phyloP scores from a whole-genome alignment of 2,888 invertebrate species.

The Bursaphelenchus okinawaensis region DNA sequence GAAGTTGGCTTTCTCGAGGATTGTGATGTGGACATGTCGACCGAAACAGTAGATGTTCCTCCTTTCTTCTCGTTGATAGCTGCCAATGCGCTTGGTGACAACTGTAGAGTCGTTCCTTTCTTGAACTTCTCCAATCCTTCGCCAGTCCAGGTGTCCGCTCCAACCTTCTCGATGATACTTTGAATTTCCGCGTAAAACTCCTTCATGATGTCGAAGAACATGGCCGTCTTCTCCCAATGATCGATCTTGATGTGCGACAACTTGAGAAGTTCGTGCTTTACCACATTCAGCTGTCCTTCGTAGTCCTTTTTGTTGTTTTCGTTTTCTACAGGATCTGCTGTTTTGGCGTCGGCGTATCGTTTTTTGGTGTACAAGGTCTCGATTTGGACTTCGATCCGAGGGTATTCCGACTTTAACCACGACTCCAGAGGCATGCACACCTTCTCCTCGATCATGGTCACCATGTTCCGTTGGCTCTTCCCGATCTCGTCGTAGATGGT shows the following conservation, averaged over 20 bases:
- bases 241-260: slow-evolving; percentile 18
- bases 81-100: too few species aligned
- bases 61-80: background rate
- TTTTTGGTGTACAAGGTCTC: background rate
- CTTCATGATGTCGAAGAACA: slow-evolving; percentile 12
- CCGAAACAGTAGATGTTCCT: background rate
- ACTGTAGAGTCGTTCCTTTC: too few species aligned
- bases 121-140: background rate
- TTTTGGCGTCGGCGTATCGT: background rate
- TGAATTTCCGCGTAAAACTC: slow-evolving; percentile 5
- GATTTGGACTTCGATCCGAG: slow-evolving; percentile 9
- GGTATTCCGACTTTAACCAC: slow-evolving; percentile 15
- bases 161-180: slow-evolving; percentile 12
- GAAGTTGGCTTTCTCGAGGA: too few species aligned
- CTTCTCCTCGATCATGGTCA: slow-evolving; percentile 7
- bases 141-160: slow-evolving; percentile 2
- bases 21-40: too few species aligned
- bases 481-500: slow-evolving; percentile 14
- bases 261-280: slow-evolving; percentile 11
- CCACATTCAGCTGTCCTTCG: slow-evolving; percentile 16
- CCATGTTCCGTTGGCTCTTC: slow-evolving; percentile 12
- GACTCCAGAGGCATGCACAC: slow-evolving; percentile 8
- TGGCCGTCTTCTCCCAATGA: slow-evolving; percentile 14
- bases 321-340: background rate
- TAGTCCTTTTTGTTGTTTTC: slow-evolving; percentile 7